phyloP scores from a whole-genome alignment of 2,797 vertebrate species.

The Eleutherodactylus coqui region DNA sequence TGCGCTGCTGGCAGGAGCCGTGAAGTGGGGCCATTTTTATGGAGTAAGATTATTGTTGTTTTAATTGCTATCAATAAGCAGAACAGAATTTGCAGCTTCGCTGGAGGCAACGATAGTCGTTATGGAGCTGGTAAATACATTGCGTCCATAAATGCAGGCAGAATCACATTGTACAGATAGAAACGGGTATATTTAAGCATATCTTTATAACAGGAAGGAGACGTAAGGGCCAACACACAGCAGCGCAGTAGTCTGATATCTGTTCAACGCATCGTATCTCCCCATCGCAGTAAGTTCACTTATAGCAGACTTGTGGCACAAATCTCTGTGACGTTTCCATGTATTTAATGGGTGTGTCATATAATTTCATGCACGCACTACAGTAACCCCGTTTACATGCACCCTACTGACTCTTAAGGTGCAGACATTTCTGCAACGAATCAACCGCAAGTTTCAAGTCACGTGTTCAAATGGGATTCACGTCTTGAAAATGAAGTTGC shows the following conservation, averaged over 20 bases:
- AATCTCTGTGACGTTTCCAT: too few species aligned
- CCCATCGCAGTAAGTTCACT: not conserved
- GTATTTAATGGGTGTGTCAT: too few species aligned
- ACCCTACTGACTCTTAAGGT: too few species aligned
- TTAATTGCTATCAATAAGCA: conserved; percentile 63
- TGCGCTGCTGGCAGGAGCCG: conserved; percentile 58
- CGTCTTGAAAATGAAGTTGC: too few species aligned
- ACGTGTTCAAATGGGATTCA: too few species aligned
- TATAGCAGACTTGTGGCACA: too few species aligned
- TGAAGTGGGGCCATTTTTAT: conserved; percentile 59
- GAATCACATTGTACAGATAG: conserved; percentile 9
- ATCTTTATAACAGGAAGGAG: conserved; percentile 13
- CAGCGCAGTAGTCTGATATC: not conserved
- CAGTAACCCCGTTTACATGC: too few species aligned
- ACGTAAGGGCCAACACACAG: not conserved
- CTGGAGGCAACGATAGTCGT: conserved; percentile 38
- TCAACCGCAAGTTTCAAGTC: too few species aligned
- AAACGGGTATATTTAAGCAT: conserved; percentile 22
- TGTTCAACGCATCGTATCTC: not conserved
- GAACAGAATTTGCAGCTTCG: conserved; percentile 58
- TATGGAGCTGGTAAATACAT: conserved; percentile 25
- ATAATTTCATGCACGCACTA: too few species aligned
- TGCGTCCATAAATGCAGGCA: conserved; percentile 35
- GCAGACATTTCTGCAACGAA: too few species aligned
- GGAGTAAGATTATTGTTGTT: conserved; percentile 59